Conservation (phyloP, 2,888 invertebrate genomes). For the Agrilus mali region DNA sequence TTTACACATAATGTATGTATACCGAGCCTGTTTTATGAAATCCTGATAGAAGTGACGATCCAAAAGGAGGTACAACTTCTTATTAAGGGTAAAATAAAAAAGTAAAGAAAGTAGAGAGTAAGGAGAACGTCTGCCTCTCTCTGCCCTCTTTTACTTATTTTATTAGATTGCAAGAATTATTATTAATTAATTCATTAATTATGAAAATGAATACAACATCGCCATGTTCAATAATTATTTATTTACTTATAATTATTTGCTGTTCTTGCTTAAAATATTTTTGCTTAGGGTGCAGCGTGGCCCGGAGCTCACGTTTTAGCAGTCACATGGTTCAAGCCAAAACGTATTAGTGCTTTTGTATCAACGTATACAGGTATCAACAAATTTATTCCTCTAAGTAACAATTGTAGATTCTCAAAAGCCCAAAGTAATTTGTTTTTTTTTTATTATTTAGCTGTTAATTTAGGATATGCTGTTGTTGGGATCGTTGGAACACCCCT, state of each 20-base stretch:
- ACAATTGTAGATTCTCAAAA: background rate
- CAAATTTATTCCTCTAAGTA: background rate
- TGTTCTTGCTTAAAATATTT: no score
- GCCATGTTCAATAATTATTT: no score
- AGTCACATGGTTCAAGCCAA: slow-evolving; percentile 45
- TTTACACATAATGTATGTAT: no score
- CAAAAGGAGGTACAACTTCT: background rate
- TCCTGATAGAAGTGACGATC: background rate
- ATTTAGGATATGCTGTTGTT: slow-evolving; percentile 42
- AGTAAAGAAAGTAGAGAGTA: no score
- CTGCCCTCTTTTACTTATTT: no score
- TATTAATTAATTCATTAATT: no score
- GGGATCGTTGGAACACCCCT: slow-evolving; percentile 41
- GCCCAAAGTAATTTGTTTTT: slow-evolving; percentile 9
- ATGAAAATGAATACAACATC: no score
- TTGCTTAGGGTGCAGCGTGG: slow-evolving; percentile 41
- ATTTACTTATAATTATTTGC: no score
- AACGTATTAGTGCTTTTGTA: slow-evolving; percentile 41
- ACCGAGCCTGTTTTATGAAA: no score
- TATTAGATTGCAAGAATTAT: no score
- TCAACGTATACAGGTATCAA: slow-evolving; percentile 41
- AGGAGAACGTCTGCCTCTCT: no score
- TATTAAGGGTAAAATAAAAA: background rate
- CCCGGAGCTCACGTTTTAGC: slow-evolving; percentile 46
- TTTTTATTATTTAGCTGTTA: slow-evolving; percentile 33